Conservation (phyloP, 2,113 vertebrate species). For the Crotalus viridis region DNA sequence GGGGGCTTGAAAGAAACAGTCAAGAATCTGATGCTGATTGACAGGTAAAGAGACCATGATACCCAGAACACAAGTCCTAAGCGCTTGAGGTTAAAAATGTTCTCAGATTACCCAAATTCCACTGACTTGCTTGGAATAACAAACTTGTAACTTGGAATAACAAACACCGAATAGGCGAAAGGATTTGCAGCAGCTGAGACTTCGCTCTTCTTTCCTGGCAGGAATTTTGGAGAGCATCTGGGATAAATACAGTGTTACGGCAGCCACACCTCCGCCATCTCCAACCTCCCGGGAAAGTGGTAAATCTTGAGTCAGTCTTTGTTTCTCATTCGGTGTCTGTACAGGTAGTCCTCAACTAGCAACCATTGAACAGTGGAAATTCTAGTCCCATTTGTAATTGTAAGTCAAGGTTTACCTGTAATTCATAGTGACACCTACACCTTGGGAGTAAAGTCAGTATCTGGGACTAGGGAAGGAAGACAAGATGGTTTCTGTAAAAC, state of each 20-base stretch:
- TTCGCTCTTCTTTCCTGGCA: slow-evolving; percentile 57
- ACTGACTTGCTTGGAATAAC: not conserved
- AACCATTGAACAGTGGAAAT: not conserved
- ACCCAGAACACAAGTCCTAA: not conserved
- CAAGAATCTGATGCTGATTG: not conserved
- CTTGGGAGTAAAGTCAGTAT: not conserved
- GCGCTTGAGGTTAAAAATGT: not conserved
- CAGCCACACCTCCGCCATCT: slow-evolving; percentile 94
- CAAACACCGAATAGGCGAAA: not conserved
- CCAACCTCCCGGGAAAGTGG: slow-evolving; percentile 92
- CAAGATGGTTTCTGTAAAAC: not conserved
- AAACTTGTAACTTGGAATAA: too few relatives aligned
- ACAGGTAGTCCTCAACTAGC: not conserved
- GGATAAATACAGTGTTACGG: slow-evolving; percentile 94
- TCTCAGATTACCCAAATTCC: not conserved
- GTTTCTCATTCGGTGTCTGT: not conserved
- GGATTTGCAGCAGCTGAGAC: not conserved
- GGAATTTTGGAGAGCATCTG: slow-evolving; percentile 95
- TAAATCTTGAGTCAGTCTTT: slow-evolving; percentile 55
- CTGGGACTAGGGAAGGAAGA: not conserved
- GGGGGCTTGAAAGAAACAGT: not conserved
- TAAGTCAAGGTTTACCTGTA: not conserved
- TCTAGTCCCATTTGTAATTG: not conserved
- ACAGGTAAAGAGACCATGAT: not conserved
- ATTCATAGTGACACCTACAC: not conserved